Conservation (phyloP, 2,888 invertebrate species). For the Chrysolina haemoptera region DNA sequence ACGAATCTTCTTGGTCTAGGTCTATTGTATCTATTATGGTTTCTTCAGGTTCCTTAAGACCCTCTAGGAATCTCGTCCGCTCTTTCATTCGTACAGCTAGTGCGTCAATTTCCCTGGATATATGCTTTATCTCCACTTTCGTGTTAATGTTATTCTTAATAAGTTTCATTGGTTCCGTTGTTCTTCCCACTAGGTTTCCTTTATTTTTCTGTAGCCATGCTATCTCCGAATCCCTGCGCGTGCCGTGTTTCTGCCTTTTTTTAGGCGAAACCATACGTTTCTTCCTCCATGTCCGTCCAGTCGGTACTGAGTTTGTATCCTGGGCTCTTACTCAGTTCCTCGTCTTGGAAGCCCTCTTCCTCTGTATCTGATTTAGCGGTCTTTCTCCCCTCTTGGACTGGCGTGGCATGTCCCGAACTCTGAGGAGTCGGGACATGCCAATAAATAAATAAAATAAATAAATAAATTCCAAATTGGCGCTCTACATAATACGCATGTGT, state of each 20-base stretch:
- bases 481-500: too few species aligned
- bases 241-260: neutral
- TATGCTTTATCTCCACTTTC: too few species aligned
- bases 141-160: constrained; percentile 1
- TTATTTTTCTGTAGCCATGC: neutral
- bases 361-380: too few species aligned
- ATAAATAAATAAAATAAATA: too few species aligned
- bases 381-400: too few species aligned
- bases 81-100: neutral
- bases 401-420: too few species aligned
- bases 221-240: neutral
- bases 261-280: neutral
- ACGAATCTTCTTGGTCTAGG: constrained; percentile 2
- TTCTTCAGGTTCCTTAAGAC: neutral
- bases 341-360: too few species aligned
- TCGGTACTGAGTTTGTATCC: constrained; percentile 9
- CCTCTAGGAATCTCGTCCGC: neutral
- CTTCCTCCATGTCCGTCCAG: neutral
- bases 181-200: neutral
- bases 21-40: too few species aligned
- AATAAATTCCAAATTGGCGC: too few species aligned
- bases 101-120: constrained; percentile 4
- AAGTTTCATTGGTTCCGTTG: neutral
- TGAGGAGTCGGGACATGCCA: too few species aligned
- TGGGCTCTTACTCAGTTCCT: too few species aligned